A percentile compares a stretch with the other conserved stretches of the same genome.
Conservation (phyloP, 2,888 invertebrate species). For the Timema cristinae region DNA sequence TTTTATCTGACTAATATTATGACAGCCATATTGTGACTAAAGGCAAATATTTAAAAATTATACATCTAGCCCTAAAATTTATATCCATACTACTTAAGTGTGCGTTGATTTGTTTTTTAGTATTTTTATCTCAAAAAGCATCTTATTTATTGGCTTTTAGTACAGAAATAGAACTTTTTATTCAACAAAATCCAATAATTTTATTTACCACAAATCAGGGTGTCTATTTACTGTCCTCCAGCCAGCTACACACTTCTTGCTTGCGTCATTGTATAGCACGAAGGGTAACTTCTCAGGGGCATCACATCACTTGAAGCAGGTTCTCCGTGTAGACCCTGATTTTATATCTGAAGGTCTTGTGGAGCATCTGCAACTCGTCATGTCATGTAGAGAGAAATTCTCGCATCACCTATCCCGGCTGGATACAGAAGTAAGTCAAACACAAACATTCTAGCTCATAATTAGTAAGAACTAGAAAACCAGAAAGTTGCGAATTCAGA, state of each 20-base stretch:
- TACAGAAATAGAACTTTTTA: too few species aligned
- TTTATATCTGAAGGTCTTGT: conserved; percentile 48
- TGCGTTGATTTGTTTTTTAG: too few species aligned
- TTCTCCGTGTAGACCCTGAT: conserved; percentile 52
- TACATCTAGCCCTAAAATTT: too few species aligned
- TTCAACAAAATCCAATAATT: too few species aligned
- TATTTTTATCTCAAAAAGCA: too few species aligned
- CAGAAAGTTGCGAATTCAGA: neutral
- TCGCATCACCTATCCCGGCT: neutral
- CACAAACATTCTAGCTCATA: neutral
- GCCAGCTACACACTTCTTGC: conserved; percentile 68
- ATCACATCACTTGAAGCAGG: conserved; percentile 58
- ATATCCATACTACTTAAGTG: too few species aligned
- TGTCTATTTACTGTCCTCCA: conserved; percentile 39
- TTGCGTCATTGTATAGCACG: conserved; percentile 60
- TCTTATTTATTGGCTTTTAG: too few species aligned
- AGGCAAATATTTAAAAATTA: too few species aligned
- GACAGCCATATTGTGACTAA: too few species aligned
- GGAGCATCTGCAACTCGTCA: conserved; percentile 44
- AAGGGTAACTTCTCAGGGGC: conserved; percentile 60
- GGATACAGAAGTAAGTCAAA: conserved; percentile 13
- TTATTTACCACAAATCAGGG: too few species aligned
- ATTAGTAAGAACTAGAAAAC: too few species aligned
- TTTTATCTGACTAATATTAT: too few species aligned
- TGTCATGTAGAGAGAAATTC: conserved; percentile 24